These are phyloP conservation scores for Phoronis australis DNA, from an alignment of 2,888 invertebrate genomes.

Conservation along the genomic window DNA sequence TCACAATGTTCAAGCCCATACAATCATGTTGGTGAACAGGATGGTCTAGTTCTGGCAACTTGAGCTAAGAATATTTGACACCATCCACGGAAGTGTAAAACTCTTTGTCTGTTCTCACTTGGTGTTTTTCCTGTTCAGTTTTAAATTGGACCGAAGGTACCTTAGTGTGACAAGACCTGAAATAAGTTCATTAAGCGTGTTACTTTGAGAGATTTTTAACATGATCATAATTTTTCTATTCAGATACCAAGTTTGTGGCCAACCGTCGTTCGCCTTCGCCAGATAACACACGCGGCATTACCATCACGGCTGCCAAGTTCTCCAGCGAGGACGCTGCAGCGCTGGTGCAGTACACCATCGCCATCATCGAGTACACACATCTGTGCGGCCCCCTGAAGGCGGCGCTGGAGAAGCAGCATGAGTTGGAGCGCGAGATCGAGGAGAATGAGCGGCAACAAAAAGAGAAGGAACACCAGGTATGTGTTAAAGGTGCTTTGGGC, in stretches of 20 bases:
- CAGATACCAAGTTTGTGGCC: conserved; percentile 15
- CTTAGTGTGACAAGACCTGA: too few species aligned
- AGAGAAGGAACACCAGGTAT: conserved; percentile 42
- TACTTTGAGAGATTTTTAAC: too few species aligned
- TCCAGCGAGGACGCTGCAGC: conserved; percentile 52
- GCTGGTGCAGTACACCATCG: conserved; percentile 51
- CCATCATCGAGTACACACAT: conserved; percentile 50
- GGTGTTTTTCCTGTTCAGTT: too few species aligned
- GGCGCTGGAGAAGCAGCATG: conserved; percentile 39
- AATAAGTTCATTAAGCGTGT: not conserved
- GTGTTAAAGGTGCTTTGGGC: conserved; percentile 1
- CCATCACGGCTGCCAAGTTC: conserved; percentile 48
- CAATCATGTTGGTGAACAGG: too few species aligned
- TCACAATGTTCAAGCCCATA: too few species aligned
- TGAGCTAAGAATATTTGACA: too few species aligned
- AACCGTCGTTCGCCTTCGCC: conserved; percentile 15
- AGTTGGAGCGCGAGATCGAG: conserved; percentile 48
- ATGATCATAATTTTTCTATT: conserved; percentile 1
- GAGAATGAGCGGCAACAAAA: conserved; percentile 46
- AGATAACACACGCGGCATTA: conserved; percentile 35
- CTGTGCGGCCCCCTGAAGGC: conserved; percentile 42
- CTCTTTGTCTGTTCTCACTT: too few species aligned
- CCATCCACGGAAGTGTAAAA: too few species aligned
- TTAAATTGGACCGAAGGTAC: too few species aligned
- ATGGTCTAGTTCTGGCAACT: too few species aligned